phyloP scores from a whole-genome alignment of 30 jellyfish, hydroid and myxozoan genomes.

The Morbakka virulenta region DNA sequence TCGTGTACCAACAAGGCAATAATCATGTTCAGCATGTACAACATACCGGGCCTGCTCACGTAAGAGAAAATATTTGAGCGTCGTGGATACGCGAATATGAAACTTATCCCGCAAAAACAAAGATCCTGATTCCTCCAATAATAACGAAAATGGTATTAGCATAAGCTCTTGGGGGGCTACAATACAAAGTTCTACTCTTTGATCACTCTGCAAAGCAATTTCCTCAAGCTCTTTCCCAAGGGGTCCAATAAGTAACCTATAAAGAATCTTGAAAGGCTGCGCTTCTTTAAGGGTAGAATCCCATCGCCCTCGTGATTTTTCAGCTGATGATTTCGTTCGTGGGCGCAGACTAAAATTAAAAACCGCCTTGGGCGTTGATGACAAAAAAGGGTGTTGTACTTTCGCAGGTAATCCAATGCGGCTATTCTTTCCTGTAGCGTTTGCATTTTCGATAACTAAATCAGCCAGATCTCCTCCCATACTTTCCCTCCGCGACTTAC shows the following conservation, averaged over 20 bases:
- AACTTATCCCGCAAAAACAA: conserved; percentile 52
- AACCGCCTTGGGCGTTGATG: neutral
- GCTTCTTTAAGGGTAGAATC: too few relatives aligned
- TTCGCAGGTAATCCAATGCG: conserved; percentile 82
- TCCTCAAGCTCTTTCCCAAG: conserved; percentile 56
- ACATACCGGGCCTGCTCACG: too few relatives aligned
- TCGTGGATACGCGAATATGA: conserved; percentile 38
- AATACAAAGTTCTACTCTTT: conserved; percentile 44
- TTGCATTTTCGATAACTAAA: conserved; percentile 53
- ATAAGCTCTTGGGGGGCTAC: conserved; percentile 79
- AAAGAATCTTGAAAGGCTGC: too few relatives aligned
- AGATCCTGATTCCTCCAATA: conserved; percentile 39
- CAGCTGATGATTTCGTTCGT: too few relatives aligned
- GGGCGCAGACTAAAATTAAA: neutral
- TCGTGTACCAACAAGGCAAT: too few relatives aligned
- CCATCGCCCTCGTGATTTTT: neutral
- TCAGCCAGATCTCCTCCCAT: conserved; percentile 80
- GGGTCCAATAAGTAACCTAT: conserved; percentile 70
- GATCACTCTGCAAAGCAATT: conserved; percentile 30
- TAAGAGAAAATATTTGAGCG: too few relatives aligned
- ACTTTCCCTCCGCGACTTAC: conserved; percentile 58
- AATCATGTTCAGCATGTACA: too few relatives aligned
- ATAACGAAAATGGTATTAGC: conserved; percentile 81
- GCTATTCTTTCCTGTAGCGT: conserved; percentile 55
- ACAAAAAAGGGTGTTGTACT: too few relatives aligned